Conservation (phyloP, 1,140 invertebrate genomes). For the Rhagoletis zephyria region DNA sequence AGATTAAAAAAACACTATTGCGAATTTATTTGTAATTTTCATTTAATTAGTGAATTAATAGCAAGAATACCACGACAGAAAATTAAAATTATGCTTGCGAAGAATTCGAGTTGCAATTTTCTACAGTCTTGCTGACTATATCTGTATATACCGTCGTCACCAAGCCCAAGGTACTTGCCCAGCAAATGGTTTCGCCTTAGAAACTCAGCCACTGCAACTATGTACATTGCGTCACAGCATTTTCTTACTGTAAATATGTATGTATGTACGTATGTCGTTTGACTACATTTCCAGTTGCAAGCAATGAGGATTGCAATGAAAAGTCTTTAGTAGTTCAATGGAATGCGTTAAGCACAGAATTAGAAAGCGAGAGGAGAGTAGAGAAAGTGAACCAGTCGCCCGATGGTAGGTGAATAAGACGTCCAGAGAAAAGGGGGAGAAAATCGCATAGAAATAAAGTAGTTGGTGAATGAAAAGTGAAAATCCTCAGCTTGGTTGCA, state of each 20-base stretch:
- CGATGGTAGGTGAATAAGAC: no score
- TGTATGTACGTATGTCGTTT: no score
- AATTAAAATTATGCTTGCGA: neutral
- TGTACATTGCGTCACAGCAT: neutral
- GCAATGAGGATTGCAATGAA: conserved; percentile 30
- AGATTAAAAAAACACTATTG: neutral
- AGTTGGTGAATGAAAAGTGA: conserved; percentile 35
- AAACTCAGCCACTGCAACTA: neutral
- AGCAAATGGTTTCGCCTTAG: neutral
- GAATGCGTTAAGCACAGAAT: conserved; percentile 24
- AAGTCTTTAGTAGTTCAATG: conserved; percentile 38
- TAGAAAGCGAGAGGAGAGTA: neutral
- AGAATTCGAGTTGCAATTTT: neutral
- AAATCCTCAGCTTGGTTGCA: conserved; percentile 3
- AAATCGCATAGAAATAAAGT: neutral
- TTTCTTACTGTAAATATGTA: no score
- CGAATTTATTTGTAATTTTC: neutral
- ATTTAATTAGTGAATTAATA: neutral
- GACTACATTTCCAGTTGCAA: neutral
- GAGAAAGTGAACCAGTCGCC: neutral
- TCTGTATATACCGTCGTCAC: neutral
- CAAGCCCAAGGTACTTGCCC: neutral
- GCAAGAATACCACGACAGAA: neutral
- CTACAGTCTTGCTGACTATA: neutral
- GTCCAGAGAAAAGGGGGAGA: neutral